These are phyloP conservation scores for Temnothorax curvispinosus DNA, from an alignment of 1,140 invertebrate species.

Conservation along the genomic window DNA sequence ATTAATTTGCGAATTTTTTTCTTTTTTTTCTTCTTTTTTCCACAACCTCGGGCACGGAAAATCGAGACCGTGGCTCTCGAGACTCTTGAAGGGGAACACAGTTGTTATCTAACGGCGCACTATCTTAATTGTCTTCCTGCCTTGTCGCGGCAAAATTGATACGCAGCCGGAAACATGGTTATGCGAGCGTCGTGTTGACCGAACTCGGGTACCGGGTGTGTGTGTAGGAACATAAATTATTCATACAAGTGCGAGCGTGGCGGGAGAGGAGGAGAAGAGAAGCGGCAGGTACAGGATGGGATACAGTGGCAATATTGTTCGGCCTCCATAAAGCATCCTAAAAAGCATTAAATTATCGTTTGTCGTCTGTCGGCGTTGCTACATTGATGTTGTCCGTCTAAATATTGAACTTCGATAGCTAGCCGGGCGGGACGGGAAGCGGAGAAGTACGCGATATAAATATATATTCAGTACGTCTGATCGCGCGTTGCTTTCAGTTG, in stretches of 20 bases:
- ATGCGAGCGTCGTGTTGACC: slow-evolving; percentile 32
- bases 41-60: not conserved
- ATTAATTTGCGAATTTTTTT: not conserved
- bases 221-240: slow-evolving; percentile 52
- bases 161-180: slow-evolving; percentile 50
- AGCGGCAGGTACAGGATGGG: not conserved
- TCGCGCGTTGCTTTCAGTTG: not conserved
- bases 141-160: slow-evolving; percentile 54
- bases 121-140: slow-evolving; percentile 61
- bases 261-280: not conserved
- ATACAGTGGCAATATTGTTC: slow-evolving; percentile 41
- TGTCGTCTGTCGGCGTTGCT: slow-evolving; percentile 17
- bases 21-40: not conserved
- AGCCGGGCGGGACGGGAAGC: no score
- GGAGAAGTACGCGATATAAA: slow-evolving; percentile 1
- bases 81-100: not conserved
- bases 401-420: slow-evolving; percentile 44
- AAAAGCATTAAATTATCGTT: slow-evolving; percentile 43
- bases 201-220: not conserved
- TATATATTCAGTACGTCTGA: not conserved
- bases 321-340: slow-evolving; percentile 7
- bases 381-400: slow-evolving; percentile 33
- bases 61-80: not conserved
- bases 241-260: slow-evolving; percentile 33
- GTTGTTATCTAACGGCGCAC: slow-evolving; percentile 38